phyloP scores from a whole-genome alignment of 2,797 vertebrate species.

The Cirrhinus molitorella region DNA sequence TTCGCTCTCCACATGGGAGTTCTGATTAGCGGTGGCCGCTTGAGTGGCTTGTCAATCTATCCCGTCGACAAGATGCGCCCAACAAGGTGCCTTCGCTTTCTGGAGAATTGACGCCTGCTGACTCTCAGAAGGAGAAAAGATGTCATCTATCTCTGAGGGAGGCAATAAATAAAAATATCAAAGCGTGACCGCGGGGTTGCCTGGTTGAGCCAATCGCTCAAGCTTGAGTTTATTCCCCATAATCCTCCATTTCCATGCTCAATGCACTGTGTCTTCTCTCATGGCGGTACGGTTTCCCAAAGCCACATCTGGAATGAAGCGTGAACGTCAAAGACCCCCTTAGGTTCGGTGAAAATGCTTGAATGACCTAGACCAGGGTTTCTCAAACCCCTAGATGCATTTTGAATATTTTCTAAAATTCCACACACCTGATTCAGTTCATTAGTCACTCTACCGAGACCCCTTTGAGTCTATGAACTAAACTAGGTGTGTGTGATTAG shows the following conservation, averaged over 20 bases:
- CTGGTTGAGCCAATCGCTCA: constrained; percentile 22
- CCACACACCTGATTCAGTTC: not conserved
- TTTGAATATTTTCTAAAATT: not conserved
- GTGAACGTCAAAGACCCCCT: constrained; percentile 21
- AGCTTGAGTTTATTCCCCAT: constrained; percentile 42
- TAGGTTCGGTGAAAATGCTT: constrained; percentile 13
- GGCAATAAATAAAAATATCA: constrained; percentile 57
- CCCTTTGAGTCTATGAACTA: not conserved
- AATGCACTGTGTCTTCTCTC: constrained; percentile 36
- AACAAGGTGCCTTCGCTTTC: constrained; percentile 47
- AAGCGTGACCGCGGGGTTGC: constrained; percentile 20
- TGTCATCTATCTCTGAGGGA: constrained; percentile 46
- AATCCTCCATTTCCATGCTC: constrained; percentile 45
- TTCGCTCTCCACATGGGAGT: constrained; percentile 46
- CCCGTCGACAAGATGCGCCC: constrained; percentile 29
- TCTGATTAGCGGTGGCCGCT: constrained; percentile 51
- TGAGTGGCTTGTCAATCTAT: constrained; percentile 60
- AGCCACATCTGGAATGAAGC: constrained; percentile 12
- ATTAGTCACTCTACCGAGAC: not conserved
- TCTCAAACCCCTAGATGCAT: not conserved
- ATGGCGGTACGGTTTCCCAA: constrained; percentile 11
- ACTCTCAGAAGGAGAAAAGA: constrained; percentile 20
- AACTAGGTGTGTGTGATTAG: not conserved
- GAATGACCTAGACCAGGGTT: not conserved
- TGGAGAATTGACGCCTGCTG: constrained; percentile 43